Base-by-base conservation (phyloP, 2,888 invertebrate genomes). In the Drosophila melanosoma region DNA sequence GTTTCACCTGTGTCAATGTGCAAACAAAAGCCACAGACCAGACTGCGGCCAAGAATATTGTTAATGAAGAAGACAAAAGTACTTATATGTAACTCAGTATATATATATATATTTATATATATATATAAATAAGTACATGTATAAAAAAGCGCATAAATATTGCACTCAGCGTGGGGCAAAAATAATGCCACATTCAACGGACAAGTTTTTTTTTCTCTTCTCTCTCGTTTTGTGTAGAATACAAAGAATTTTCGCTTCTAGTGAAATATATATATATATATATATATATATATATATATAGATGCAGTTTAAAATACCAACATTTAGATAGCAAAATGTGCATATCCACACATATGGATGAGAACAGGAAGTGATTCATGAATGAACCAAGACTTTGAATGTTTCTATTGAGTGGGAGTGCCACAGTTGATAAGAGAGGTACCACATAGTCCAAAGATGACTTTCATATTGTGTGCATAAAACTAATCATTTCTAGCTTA, bases 1-100 rank as follows among this genome's bases (percentile, higher is more conserved):
- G 87, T 87, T 87, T 87, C 87, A 87, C 87, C 87, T 87, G 87
- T 87, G 90, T 87, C 87, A 87, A 87, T 90, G 83, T 88, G 81
- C 78, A 87, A 90, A 87, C 90, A 87, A 90, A 76, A 76, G 66
- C 64, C 60, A n/a, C 75, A 74, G 69, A 68, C 59, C 57, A 49
- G 42, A 35, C 73, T 32, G 49, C 51, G 73, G 53, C 69, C 77
- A 81, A 81, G 68, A 79, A 67, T 62, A 71, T 69, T 82, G 69
- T 78, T 78, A 79, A 86, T 71, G 74, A 83, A 75, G 74, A 88
- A 76, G 77, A 80, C 76, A 83, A 81, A 56, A 69, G 64, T 45
- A 35, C 15, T 15, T 45, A 26, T n/a, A 6, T 66, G n/a, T 58
- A 40, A n/a, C n/a, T n/a, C n/a, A n/a, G n/a, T 48, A 8, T 66